Base-by-base conservation (phyloP, 2,888 invertebrate species). In the Odiellus spinosus region DNA sequence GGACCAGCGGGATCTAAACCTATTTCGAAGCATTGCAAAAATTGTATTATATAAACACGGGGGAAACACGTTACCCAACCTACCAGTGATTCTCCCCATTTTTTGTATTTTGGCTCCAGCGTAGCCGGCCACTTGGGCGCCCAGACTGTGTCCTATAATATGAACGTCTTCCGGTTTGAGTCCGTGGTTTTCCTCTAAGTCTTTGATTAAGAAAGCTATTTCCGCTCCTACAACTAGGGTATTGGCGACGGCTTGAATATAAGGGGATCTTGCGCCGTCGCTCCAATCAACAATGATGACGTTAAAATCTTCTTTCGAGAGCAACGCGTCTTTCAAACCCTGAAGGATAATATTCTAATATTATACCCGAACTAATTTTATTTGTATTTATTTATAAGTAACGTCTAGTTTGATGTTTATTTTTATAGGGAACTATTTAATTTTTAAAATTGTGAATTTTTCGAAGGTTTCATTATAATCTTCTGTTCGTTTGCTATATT, bases 141-240 rank as follows among this genome's bases (percentile, higher is more conserved):
- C 51, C 38, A 51, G 20, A 1, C 45, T 45, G 32, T 51, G 51
- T 2, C 52, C 52, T 42, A 52, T 44, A 5, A 50, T 53, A 8
- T 48, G 46, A 38, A 56, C 55, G 35, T 49, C 50, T 46, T 58
- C 53, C 36, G 45, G 42, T 34, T 36, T 36, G 6, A 36, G 5
- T 36, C 15, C 77, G 58, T 80, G 77, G 53, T 81, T 78, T 66
- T 76, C 52, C 41, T 52, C 47, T 42, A 66, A 53, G 43, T 55
- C 50, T 18, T 53, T 32, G 8, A 64, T 47, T 15, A 65, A 49
- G 4, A 55, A 48, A 3, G 61, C 61, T 10, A 63, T 54, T 53
- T 63, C 60, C 1, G 63, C 62, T 2, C 63, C 67, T 1, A 63
- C 64, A 2, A 64, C 57, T 17, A 64, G 57, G 3, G 64, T 63